Percentiles rank a stretch among this genome's conserved stretches.
Conservation (phyloP, 2,113 vertebrate genomes). For the Lamprologus callipterus region DNA sequence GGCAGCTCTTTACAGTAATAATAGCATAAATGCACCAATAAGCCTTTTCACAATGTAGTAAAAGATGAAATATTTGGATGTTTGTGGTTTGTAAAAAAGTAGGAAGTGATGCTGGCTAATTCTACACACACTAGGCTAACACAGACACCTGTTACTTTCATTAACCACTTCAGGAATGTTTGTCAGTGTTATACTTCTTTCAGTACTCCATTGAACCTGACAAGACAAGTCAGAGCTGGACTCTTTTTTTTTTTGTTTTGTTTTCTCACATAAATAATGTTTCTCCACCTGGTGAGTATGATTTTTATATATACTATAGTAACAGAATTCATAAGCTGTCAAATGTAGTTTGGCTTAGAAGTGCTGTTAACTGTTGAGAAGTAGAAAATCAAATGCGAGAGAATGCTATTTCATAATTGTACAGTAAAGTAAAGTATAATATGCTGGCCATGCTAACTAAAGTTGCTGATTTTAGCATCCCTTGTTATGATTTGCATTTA, state of each 20-base stretch:
- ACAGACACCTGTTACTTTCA: conserved; percentile 58
- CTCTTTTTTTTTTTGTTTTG: background rate
- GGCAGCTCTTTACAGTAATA: background rate
- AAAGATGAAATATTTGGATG: background rate
- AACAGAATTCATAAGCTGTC: background rate
- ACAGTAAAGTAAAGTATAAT: background rate
- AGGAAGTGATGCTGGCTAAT: conserved; percentile 61
- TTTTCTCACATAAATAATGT: conserved; percentile 13
- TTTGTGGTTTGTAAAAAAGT: background rate
- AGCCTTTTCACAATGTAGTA: background rate
- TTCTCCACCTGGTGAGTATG: conserved; percentile 32
- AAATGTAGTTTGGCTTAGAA: background rate
- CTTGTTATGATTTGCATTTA: background rate
- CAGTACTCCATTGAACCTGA: background rate
- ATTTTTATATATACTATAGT: background rate
- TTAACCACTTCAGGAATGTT: background rate
- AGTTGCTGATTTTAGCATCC: background rate
- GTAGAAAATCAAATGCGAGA: background rate
- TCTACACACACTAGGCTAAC: conserved; percentile 28
- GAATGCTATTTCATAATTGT: background rate
- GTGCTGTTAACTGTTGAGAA: background rate
- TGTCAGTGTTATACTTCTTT: background rate
- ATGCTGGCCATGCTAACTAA: background rate
- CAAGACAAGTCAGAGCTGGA: background rate
- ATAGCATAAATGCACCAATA: background rate